Evolutionary conservation across 2,797 vertebrate genomes (phyloP), one percentile per base, ranked within the genome.

Genomic region (Premnoplex brunnescens): DNA sequence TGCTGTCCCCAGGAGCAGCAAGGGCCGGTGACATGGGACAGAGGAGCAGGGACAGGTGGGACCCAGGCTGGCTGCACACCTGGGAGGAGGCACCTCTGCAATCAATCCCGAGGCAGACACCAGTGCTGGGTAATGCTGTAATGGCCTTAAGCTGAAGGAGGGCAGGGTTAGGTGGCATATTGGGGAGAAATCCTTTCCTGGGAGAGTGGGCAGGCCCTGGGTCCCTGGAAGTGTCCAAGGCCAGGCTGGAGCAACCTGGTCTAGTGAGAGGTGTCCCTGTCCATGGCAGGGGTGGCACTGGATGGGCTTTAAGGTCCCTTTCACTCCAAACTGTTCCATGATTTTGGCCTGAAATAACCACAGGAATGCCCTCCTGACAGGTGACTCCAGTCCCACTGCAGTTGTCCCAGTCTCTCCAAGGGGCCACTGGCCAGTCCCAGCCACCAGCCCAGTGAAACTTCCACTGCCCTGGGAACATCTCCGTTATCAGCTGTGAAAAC

Each of bases 161-260:
- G 32, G 3, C 18, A 55, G 63, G 41, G 48, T 0, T 28, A 24
- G 56, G 3, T 51, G 79, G 43, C 37, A 37, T 22, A 0, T 10
- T 30, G 44, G 58, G 58, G 1, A 28, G 49, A 43, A 46, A 71
- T 51, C 56, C 0, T 0, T n/a, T 0, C 0, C 56, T 63, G 64
- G 6, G 9, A 71, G 72, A 49, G 43, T 48, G 78, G 14, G 34
- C 2, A 44, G 67, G 23, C 46, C 49, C 74, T 49, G 48, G 14
- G 41, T 23, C 41, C 48, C 77, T 81, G 39, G 41, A 2, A 52
- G 46, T 60, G 77, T 1, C 62, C 77, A 1, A 36, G 69, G 48
- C 34, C 77, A 28, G 55, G 34, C 34, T 3, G 49, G 48, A 36
- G 9, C 48, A 23, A 1, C 30, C 62, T 55, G 62, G 41, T 26